phyloP scores from a whole-genome alignment of 2,797 vertebrate species.

The Tapirus indicus region DNA sequence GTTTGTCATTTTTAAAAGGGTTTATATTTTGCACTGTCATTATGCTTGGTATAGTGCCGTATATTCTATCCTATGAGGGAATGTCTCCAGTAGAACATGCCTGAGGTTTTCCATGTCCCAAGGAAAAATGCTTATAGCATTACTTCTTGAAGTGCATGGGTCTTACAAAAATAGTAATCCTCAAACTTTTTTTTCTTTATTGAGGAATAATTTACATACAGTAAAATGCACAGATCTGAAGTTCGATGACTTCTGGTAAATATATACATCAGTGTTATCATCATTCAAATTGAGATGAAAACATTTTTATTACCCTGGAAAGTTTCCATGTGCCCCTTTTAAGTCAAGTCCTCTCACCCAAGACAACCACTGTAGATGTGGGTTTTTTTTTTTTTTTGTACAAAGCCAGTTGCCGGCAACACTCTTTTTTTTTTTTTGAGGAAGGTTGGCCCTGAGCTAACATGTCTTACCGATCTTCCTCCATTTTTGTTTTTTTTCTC shows the following conservation, averaged over 20 bases:
- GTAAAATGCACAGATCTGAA: conserved; percentile 30
- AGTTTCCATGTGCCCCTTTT: not conserved
- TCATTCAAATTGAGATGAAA: conserved; percentile 6
- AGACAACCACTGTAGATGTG: not conserved
- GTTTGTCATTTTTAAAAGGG: conserved; percentile 72
- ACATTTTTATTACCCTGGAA: conserved; percentile 28
- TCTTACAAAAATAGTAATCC: not conserved
- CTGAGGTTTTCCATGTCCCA: not conserved
- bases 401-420: too few species aligned
- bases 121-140: conserved; percentile 4
- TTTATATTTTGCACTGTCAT: conserved; percentile 58
- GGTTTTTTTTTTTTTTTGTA: not conserved
- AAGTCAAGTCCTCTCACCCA: not conserved
- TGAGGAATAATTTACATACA: conserved; percentile 29
- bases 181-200: not conserved
- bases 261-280: not conserved
- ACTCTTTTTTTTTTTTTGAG: too few species aligned
- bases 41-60: not conserved
- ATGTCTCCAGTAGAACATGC: conserved; percentile 25
- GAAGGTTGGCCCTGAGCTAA: too few species aligned
- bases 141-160: conserved; percentile 14
- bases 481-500: too few species aligned
- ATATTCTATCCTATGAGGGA: conserved; percentile 13
- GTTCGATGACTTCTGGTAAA: not conserved
- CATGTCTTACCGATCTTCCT: too few species aligned